These are phyloP conservation scores for Hydrozoanthus tunicans DNA, from an alignment of 64 coral and sea anemone species.

Conservation along the genomic window DNA sequence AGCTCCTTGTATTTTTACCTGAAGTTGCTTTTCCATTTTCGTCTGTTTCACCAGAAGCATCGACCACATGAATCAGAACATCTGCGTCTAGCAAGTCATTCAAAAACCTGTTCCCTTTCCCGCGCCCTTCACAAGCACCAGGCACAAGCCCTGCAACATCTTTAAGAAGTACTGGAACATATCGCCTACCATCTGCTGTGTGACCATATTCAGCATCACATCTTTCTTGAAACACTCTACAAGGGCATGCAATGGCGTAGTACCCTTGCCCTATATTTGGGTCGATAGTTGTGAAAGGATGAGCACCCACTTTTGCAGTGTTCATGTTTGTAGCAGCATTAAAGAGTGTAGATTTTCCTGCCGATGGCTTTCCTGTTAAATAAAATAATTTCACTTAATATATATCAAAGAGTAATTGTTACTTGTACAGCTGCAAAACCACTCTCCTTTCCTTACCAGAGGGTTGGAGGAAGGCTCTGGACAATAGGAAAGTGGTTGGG, in stretches of 20 bases:
- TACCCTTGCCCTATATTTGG: constrained; percentile 83
- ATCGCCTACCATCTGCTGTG: constrained; percentile 57
- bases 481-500: no score
- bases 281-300: constrained; percentile 87
- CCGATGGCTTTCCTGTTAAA: not conserved
- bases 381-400: no score
- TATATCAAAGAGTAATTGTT: no score
- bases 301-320: constrained; percentile 70
- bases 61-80: constrained; percentile 84
- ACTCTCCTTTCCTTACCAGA: no score
- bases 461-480: no score
- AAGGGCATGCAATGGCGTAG: constrained; percentile 74
- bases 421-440: not conserved
- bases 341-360: constrained; percentile 88
- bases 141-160: constrained; percentile 88
- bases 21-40: constrained; percentile 78
- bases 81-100: constrained; percentile 91
- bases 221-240: constrained; percentile 44
- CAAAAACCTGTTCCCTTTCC: constrained; percentile 81
- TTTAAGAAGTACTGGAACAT: constrained; percentile 81
- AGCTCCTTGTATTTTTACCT: constrained; percentile 28
- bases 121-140: constrained; percentile 81
- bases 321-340: constrained; percentile 84
- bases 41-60: constrained; percentile 87
- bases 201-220: constrained; percentile 78